Base-by-base conservation (phyloP, 2,797 vertebrate genomes). In the Hemibagrus guttatus region DNA sequence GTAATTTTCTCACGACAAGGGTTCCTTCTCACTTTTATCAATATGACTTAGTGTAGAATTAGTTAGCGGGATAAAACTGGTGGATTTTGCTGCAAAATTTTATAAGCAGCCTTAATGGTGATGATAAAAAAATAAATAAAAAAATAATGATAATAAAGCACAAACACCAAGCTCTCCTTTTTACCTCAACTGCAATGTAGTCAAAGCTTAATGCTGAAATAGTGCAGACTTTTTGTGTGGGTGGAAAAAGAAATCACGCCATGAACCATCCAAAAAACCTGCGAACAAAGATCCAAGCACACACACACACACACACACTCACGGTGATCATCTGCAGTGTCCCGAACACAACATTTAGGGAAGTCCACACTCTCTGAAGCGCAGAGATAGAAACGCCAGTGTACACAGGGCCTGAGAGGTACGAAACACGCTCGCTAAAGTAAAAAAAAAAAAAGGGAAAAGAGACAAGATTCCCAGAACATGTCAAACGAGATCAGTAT, bases 381-480 rank as follows among this genome's bases (percentile, higher is more conserved):
- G 71, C 52, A 83, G 54, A 86, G 76, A 88, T n/a, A 88, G 69
- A 61, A 85, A 74, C 71, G 72, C 71, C 72, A 84, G 85, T 87
- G 88, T 75, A 86, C 21, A 35, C 76, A 52, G 68, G 81, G 87
- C 86, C 86, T 87, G 86, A 86, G 78, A 31, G 81, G 28, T 78
- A 78, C 69, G 58, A 81, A 82, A 86, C 80, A 84, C 19, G 82
- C 86, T 87, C 52, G 13, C 42, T 23, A 69, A 19, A 39, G n/a
- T 0, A 39, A 31, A 46, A 52, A 28, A 14, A 16, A 52, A 63
- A 23, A 11, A 75, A 46, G 31, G 31, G 28, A 72, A 83, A 21
- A 21, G 26, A 78, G 19, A 49, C 31, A 58, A 42, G 58, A 61
- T 63, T 68, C 74, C 80, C 85, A 31, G 49, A 39, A 81, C 52